Evolutionary conservation across 53 echinoderm and acorn worm genomes (phyloP).

Genomic region (Holothuria scabra): DNA sequence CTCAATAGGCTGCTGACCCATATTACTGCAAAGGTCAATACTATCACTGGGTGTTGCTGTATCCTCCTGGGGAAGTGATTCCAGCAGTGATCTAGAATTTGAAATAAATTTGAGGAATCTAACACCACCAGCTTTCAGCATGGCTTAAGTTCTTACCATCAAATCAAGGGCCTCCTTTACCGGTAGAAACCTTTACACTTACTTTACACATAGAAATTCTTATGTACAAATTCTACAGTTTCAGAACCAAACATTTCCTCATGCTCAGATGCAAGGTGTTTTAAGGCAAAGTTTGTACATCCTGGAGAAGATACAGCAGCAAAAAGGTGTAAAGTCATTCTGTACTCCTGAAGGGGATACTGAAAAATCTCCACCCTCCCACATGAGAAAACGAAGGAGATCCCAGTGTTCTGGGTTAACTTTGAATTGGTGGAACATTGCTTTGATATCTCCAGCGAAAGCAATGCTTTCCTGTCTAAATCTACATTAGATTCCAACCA

Average conservation of each 20-base stretch:
- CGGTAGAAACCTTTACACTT: slow-evolving; percentile 54
- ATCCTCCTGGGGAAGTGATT: slow-evolving; percentile 53
- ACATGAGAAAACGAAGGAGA: slow-evolving; percentile 57
- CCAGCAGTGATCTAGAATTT: slow-evolving; percentile 54
- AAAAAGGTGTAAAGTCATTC: slow-evolving; percentile 72
- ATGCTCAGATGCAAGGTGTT: slow-evolving; percentile 45
- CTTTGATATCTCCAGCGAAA: slow-evolving; percentile 27
- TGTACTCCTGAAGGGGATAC: slow-evolving; percentile 43
- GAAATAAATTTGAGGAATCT: slow-evolving; percentile 63
- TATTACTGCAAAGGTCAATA: neutral
- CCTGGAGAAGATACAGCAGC: slow-evolving; percentile 62
- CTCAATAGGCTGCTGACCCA: neutral
- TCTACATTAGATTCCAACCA: slow-evolving; percentile 43
- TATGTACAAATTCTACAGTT: neutral
- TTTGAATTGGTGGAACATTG: slow-evolving; percentile 63
- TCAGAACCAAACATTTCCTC: neutral
- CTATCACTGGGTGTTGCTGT: slow-evolving; percentile 6
- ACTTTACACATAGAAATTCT: slow-evolving; percentile 64
- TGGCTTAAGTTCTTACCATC: slow-evolving; percentile 23
- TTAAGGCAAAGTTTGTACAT: slow-evolving; percentile 60
- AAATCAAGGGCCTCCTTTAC: slow-evolving; percentile 54
- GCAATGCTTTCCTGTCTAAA: slow-evolving; percentile 40
- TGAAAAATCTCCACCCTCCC: slow-evolving; percentile 49
- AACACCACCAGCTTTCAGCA: slow-evolving; percentile 56
- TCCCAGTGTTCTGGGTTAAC: slow-evolving; percentile 42